Evolutionary conservation across 35 echinoderm and acorn worm species (phyloP).

Genomic region (Ptychodera flava): DNA sequence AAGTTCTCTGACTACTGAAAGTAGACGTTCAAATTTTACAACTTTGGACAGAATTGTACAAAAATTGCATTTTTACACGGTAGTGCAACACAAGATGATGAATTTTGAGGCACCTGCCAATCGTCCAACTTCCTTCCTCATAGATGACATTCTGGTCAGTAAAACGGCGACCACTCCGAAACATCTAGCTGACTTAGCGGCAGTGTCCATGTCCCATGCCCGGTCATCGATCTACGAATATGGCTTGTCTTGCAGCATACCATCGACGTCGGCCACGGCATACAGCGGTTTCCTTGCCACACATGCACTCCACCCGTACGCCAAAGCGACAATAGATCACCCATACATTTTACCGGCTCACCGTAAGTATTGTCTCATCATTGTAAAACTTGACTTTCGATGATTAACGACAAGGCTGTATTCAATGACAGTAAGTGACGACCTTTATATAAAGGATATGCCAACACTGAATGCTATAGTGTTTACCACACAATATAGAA

Average conservation of each 20-base stretch:
- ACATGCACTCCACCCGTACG: not conserved
- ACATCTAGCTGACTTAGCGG: not conserved
- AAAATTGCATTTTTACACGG: too few relatives aligned
- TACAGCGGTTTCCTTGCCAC: not conserved
- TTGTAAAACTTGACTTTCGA: too few relatives aligned
- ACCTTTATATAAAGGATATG: too few relatives aligned
- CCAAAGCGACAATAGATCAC: not conserved
- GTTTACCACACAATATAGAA: too few relatives aligned
- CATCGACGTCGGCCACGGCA: not conserved
- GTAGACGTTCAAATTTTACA: too few relatives aligned
- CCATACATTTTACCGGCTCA: not conserved
- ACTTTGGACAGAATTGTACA: too few relatives aligned
- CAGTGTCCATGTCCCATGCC: not conserved
- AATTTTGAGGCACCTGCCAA: not conserved
- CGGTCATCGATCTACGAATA: not conserved
- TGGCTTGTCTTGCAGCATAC: not conserved
- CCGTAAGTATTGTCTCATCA: not conserved
- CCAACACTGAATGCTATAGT: too few relatives aligned
- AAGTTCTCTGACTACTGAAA: too few relatives aligned
- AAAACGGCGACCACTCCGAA: not conserved
- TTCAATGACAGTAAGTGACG: too few relatives aligned
- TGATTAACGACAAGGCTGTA: too few relatives aligned
- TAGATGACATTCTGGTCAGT: not conserved
- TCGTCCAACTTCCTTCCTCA: not conserved
- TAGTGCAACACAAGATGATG: too few relatives aligned